Base-by-base conservation (phyloP, 1,140 invertebrate species). In the Pseudomyrmex gracilis region DNA sequence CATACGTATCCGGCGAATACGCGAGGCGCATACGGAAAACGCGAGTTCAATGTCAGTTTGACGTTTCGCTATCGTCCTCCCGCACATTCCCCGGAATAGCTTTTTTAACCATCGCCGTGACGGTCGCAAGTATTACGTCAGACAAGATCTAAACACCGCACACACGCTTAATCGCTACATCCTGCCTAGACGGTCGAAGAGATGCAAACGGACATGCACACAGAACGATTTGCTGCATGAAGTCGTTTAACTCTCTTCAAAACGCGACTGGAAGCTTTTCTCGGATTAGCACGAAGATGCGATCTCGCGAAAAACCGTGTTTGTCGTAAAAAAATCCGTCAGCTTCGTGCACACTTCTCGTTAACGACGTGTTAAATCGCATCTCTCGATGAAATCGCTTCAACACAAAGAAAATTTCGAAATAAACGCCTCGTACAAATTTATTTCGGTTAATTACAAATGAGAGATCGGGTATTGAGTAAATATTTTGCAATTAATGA, bases 11-110 rank as follows among this genome's bases (percentile, higher is more conserved):
- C 55, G 71, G 49, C 34, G 8, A 60, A 55, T 34, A 91, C 89
- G 89, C 89, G 87, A 73, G 47, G 53, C 73, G 90, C 87, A 91
- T 91, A 89, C 90, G 86, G 84, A 91, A 91, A 90, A 91, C 74
- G 24, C 12, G 20, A 73, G 63, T 76, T 88, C 90, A 91, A 91
- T 91, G 90, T 88, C 90, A 87, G 85, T 10, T n/a, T 45, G 76
- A 86, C 49, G 82, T 86, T 86, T 57, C 73, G 20, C 66, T 51
- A 49, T 68, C 43, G 45, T 77, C 47, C 68, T 63, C 47, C 67
- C 66, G 34, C 66, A 1, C 17, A 7, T 20, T 73, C 10, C 22
- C 12, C 17, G 68, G 58, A 83, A 89, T 88, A 85, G 86, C 70
- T 34, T 68, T 82, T 82, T 88, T 76, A 84, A 73, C 73, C 82